Evolutionary conservation across 2,797 vertebrate genomes (phyloP).

Genomic region (Apogon hyalosoma): DNA sequence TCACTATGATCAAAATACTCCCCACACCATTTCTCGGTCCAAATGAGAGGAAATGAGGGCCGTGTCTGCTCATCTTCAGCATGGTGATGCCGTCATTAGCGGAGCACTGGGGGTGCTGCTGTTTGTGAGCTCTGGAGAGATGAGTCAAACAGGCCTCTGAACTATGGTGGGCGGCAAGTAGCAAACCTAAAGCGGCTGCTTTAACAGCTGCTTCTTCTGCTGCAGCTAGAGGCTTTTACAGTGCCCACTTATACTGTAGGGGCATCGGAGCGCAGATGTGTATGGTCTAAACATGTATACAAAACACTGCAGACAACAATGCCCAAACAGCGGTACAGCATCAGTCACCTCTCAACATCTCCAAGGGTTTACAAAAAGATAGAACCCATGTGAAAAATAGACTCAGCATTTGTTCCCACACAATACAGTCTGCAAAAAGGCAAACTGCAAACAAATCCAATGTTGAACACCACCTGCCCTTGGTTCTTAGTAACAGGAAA

Average conservation of each 20-base stretch:
- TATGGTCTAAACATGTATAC: background rate
- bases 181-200: slow-evolving; percentile 47
- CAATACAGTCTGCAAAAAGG: background rate
- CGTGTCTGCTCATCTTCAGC: slow-evolving; percentile 57
- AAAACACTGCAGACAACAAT: slow-evolving; percentile 5
- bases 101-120: slow-evolving; percentile 50
- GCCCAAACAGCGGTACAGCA: background rate
- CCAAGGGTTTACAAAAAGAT: background rate
- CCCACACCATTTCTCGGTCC: slow-evolving; percentile 49
- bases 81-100: slow-evolving; percentile 70
- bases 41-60: slow-evolving; percentile 74
- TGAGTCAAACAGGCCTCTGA: slow-evolving; percentile 76
- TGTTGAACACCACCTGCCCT: background rate
- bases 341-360: background rate
- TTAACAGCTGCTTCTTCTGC: slow-evolving; percentile 39
- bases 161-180: slow-evolving; percentile 71
- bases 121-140: slow-evolving; percentile 55
- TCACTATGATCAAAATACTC: slow-evolving; percentile 56
- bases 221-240: slow-evolving; percentile 54
- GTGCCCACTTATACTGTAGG: slow-evolving; percentile 33
- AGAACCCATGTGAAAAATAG: no score
- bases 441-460: background rate
- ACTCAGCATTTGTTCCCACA: slow-evolving; percentile 1
- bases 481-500: background rate
- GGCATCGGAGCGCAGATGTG: slow-evolving; percentile 23